These are phyloP conservation scores for Lasioglossum vierecki DNA, from an alignment of 2,888 invertebrate species.

Conservation along the genomic window DNA sequence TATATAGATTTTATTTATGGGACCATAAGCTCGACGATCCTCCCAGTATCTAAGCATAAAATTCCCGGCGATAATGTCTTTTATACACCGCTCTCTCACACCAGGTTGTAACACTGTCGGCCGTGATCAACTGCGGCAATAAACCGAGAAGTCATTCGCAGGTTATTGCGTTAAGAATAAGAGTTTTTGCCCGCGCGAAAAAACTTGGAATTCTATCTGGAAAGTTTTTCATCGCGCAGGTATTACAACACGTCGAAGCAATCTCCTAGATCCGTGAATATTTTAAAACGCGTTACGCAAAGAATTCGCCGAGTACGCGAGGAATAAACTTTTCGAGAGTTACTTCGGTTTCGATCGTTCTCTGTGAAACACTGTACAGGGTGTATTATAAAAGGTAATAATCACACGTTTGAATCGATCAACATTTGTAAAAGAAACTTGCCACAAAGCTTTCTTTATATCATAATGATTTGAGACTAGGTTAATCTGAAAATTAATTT, in stretches of 20 bases:
- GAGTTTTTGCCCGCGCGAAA: slow-evolving; percentile 12
- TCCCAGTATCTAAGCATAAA: slow-evolving; percentile 7
- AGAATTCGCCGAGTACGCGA: background rate
- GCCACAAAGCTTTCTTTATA: too few relatives aligned
- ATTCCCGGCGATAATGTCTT: slow-evolving; percentile 27
- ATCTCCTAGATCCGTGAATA: slow-evolving; percentile 26
- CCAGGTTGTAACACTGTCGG: slow-evolving; percentile 11
- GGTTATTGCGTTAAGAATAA: slow-evolving; percentile 17
- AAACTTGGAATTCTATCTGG: slow-evolving; percentile 28
- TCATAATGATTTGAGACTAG: too few relatives aligned
- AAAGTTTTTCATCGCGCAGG: slow-evolving; percentile 30
- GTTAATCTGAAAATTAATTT: background rate
- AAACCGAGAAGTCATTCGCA: slow-evolving; percentile 34
- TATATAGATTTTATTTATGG: slow-evolving; percentile 10
- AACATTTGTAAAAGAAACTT: too few relatives aligned
- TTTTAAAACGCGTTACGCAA: slow-evolving; percentile 20
- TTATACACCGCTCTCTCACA: background rate
- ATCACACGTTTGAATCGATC: too few relatives aligned
- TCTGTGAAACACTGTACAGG: background rate
- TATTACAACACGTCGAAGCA: slow-evolving; percentile 19
- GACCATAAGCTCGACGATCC: slow-evolving; percentile 8
- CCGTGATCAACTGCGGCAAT: slow-evolving; percentile 22
- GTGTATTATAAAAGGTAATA: too few relatives aligned
- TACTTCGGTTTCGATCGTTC: background rate
- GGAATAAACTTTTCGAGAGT: background rate